These are phyloP conservation scores for Empidonax alnorum DNA, from an alignment of 2,113 vertebrate genomes.

Conservation along the genomic window DNA sequence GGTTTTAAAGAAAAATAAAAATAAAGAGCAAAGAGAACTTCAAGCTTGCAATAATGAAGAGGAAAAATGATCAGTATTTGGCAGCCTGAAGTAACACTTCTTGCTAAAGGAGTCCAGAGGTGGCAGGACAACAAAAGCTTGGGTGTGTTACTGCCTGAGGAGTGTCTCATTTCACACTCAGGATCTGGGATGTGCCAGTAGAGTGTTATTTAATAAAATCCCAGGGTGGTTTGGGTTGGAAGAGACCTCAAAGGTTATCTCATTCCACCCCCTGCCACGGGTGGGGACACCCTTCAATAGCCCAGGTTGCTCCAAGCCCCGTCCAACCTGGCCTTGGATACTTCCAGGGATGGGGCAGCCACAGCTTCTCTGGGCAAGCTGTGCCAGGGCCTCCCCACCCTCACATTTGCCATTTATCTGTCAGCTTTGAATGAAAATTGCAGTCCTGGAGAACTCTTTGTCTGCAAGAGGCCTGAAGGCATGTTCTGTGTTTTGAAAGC, in stretches of 20 bases:
- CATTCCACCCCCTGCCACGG: accelerated
- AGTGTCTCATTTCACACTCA: not conserved
- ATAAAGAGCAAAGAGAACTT: not conserved
- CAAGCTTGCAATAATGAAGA: not conserved
- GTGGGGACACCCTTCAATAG: not conserved
- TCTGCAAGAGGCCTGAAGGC: not conserved
- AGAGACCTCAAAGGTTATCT: accelerated
- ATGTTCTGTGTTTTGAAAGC: not conserved
- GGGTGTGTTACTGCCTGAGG: not conserved
- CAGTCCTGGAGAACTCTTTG: not conserved
- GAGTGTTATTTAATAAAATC: not conserved
- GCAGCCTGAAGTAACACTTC: not conserved
- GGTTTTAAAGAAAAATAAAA: not conserved
- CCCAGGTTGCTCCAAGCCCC: accelerated
- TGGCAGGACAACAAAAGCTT: not conserved
- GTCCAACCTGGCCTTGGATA: accelerated
- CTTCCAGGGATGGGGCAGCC: not conserved
- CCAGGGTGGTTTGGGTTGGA: not conserved
- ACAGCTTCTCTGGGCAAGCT: not conserved
- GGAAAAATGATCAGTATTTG: not conserved
- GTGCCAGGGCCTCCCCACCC: accelerated
- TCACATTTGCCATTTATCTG: not conserved
- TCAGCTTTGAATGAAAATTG: not conserved
- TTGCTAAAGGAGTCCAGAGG: not conserved
- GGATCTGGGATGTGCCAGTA: too few relatives aligned